Conservation (phyloP, 2,888 invertebrate genomes). For the Galeopsomyia nigrocyanea region DNA sequence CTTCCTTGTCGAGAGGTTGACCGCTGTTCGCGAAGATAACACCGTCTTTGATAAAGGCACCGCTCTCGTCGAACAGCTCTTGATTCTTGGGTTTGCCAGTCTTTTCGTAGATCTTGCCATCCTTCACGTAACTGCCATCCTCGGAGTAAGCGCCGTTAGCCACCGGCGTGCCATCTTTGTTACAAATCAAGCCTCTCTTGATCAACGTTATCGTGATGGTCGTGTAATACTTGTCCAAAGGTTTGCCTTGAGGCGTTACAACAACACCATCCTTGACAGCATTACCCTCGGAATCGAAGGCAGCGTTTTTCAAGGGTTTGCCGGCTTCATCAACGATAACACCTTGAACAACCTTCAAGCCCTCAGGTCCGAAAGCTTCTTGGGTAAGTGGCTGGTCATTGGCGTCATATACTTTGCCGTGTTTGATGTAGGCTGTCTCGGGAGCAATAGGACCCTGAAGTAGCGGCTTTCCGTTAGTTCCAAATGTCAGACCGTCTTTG, state of each 20-base stretch:
- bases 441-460: conserved; percentile 56
- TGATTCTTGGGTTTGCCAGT: conserved; percentile 60
- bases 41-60: conserved; percentile 60
- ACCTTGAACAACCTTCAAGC: conserved; percentile 60
- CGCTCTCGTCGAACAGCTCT: conserved; percentile 58
- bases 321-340: conserved; percentile 60
- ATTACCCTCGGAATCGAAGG: conserved; percentile 63
- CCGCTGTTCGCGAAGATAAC: conserved; percentile 56
- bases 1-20: conserved; percentile 70
- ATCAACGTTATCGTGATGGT: conserved; percentile 59
- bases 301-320: conserved; percentile 58
- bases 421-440: conserved; percentile 60
- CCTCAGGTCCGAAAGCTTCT: conserved; percentile 65
- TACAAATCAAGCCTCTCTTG: conserved; percentile 60
- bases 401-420: conserved; percentile 59
- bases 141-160: conserved; percentile 56
- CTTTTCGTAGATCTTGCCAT: conserved; percentile 62
- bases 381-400: conserved; percentile 61
- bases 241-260: conserved; percentile 58
- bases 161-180: conserved; percentile 61
- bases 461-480: conserved; percentile 58
- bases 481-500: conserved; percentile 61
- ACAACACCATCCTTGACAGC: conserved; percentile 62
- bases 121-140: conserved; percentile 61
- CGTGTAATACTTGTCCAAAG: conserved; percentile 61